phyloP scores from a whole-genome alignment of 2,888 invertebrate species.

The Parnassius glacialis region DNA sequence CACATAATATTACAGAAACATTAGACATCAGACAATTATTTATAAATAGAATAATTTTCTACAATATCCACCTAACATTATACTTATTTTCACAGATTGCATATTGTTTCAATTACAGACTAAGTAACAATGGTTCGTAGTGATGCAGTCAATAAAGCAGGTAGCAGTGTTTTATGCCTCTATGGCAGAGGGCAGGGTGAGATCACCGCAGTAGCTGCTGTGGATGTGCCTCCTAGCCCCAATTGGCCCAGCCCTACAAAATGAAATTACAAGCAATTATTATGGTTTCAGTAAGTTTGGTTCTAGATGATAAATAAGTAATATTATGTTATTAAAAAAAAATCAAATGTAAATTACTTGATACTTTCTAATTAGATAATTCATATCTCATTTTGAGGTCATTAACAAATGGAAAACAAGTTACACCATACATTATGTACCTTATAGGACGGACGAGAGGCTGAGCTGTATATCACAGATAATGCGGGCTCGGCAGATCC shows the following conservation, averaged over 20 bases:
- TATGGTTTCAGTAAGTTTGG: too few species aligned
- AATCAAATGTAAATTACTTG: not conserved
- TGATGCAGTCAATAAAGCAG: constrained; percentile 84
- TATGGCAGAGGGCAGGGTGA: constrained; percentile 76
- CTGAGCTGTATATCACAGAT: constrained; percentile 82
- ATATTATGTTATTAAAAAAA: too few species aligned
- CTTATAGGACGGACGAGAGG: constrained; percentile 82
- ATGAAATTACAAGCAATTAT: not conserved
- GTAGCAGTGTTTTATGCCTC: constrained; percentile 79
- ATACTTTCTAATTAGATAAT: not conserved
- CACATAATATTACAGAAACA: constrained; percentile 83
- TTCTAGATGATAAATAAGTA: too few species aligned
- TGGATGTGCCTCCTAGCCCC: constrained; percentile 83
- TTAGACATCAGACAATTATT: constrained; percentile 79
- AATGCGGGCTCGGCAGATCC: constrained; percentile 80
- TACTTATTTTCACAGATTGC: constrained; percentile 85
- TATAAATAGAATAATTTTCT: constrained; percentile 83
- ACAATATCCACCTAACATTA: constrained; percentile 80
- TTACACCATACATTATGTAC: constrained; percentile 37
- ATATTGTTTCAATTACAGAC: constrained; percentile 83
- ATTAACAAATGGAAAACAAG: constrained; percentile 1
- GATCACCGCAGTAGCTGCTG: constrained; percentile 80
- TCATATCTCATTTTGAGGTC: not conserved
- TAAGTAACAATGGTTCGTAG: constrained; percentile 83
- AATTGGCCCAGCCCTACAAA: constrained; percentile 83